phyloP scores from a whole-genome alignment of 64 coral and sea anemone species.

The Pocillopora damicornis region DNA sequence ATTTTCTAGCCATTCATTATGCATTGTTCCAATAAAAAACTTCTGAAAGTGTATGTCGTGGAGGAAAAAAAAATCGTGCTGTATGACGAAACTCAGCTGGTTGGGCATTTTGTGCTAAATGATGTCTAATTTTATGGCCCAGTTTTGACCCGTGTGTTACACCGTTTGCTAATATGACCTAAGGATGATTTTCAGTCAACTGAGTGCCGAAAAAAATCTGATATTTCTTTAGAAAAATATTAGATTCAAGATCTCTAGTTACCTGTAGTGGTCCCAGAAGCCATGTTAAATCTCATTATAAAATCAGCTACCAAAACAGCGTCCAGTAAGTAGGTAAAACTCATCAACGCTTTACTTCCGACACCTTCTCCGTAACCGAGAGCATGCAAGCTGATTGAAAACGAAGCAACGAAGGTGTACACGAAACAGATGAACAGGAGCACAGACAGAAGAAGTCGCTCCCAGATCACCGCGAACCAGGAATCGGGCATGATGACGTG shows the following conservation, averaged over 20 bases:
- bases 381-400: constrained; percentile 63
- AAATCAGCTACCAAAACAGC: constrained; percentile 59
- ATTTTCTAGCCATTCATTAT: too few relatives aligned
- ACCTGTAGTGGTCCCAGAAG: constrained; percentile 54
- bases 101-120: too few relatives aligned
- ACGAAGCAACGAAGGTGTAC: constrained; percentile 71
- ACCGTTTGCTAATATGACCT: too few relatives aligned
- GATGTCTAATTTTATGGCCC: too few relatives aligned
- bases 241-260: neutral
- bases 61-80: too few relatives aligned
- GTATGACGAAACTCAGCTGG: too few relatives aligned
- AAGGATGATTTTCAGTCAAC: too few relatives aligned
- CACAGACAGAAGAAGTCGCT: constrained; percentile 50
- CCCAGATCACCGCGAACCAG: constrained; percentile 59
- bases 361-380: constrained; percentile 62
- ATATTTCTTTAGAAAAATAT: too few relatives aligned
- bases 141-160: too few relatives aligned
- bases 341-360: constrained; percentile 11
- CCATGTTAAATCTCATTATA: constrained; percentile 78
- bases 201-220: too few relatives aligned
- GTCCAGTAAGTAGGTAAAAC: constrained; percentile 66
- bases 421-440: constrained; percentile 67
- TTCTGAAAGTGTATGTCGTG: too few relatives aligned
- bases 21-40: too few relatives aligned
- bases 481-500: constrained; percentile 70